phyloP scores from a whole-genome alignment of 1,140 invertebrate species.

The Vanessa tameamea region DNA sequence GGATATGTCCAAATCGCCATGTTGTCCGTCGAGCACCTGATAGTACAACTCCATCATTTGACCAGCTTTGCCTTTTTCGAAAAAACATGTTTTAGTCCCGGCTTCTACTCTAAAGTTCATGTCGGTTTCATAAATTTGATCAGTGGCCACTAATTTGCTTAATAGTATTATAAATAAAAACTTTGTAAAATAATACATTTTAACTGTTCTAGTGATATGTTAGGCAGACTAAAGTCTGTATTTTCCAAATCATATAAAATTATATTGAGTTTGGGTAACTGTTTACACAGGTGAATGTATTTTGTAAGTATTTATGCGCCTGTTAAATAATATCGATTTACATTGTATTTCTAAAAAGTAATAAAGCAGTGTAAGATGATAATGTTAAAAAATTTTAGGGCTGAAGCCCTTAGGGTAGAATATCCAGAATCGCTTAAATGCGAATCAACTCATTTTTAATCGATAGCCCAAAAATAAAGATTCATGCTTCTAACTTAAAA shows the following conservation, averaged over 20 bases:
- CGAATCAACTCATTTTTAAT: no score
- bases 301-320: not conserved
- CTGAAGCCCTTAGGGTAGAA: no score
- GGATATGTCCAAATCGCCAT: conserved; percentile 88
- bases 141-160: conserved; percentile 7
- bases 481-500: no score
- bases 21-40: conserved; percentile 88
- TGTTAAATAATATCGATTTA: no score
- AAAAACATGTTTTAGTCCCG: conserved; percentile 85
- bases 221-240: not conserved
- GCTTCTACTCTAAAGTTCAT: conserved; percentile 85
- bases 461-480: no score
- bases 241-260: not conserved
- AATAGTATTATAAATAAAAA: conserved; percentile 32
- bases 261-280: conserved; percentile 1
- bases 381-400: no score
- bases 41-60: conserved; percentile 86
- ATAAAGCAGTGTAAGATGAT: no score
- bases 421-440: no score
- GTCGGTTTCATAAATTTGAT: conserved; percentile 80
- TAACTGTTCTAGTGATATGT: conserved; percentile 1
- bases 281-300: conserved; percentile 41
- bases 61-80: conserved; percentile 81
- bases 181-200: conserved; percentile 46
- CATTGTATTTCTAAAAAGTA: no score